Percentiles rank a stretch among this genome's conserved stretches.
Evolutionary conservation across 2,888 invertebrate species (phyloP).

Genomic region (Cepaea hortensis): DNA sequence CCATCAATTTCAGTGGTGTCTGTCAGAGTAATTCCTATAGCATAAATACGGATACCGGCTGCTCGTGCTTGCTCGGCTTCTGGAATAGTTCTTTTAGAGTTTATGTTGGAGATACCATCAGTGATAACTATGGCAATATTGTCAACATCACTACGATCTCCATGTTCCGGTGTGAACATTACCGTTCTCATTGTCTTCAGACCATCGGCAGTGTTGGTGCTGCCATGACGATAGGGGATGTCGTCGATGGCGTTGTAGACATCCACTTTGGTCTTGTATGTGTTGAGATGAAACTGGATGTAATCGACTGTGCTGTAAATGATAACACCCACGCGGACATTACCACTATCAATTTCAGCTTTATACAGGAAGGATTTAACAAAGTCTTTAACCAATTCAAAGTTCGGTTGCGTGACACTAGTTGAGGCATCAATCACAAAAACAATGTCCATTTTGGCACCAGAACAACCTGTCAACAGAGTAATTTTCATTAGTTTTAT

Average conservation of each 20-base stretch:
- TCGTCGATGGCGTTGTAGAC: conserved; percentile 61
- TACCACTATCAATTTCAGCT: conserved; percentile 64
- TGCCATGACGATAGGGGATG: conserved; percentile 65
- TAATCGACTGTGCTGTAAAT: conserved; percentile 65
- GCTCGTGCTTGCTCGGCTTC: conserved; percentile 62
- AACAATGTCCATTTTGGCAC: conserved; percentile 62
- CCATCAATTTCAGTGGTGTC: conserved; percentile 58
- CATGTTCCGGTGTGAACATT: conserved; percentile 64
- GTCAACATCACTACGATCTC: conserved; percentile 65
- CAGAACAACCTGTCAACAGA: conserved; percentile 49
- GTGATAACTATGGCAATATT: conserved; percentile 69
- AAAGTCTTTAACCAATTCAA: conserved; percentile 62
- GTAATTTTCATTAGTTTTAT: background rate
- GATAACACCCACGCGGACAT: conserved; percentile 66
- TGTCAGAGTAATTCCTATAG: conserved; percentile 63
- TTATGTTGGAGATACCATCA: conserved; percentile 73
- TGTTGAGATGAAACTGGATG: conserved; percentile 66
- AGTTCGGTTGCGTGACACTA: conserved; percentile 67
- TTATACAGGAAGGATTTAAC: conserved; percentile 61
- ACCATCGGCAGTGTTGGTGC: conserved; percentile 71
- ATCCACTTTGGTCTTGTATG: conserved; percentile 57
- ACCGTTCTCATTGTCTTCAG: conserved; percentile 60
- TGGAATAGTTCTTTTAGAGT: conserved; percentile 64
- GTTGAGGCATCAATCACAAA: conserved; percentile 71
- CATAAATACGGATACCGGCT: conserved; percentile 60